Base-by-base conservation (phyloP, 2,888 invertebrate species). In the Cosmorhoe ocellata region DNA sequence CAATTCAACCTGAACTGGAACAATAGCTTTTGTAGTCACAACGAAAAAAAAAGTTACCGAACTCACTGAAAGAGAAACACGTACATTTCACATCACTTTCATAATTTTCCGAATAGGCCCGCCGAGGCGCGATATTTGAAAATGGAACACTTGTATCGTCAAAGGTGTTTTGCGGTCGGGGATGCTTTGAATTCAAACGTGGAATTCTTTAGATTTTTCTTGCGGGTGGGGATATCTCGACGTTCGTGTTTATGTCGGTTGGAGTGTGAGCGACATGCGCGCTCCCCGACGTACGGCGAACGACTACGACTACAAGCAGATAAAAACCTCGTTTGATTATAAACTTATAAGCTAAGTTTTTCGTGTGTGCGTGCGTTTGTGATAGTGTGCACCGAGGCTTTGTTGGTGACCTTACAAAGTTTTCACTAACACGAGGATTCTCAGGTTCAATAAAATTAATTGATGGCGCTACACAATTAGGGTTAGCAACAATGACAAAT, bases 301-400 rank as follows among this genome's bases (percentile, higher is more conserved):
- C 84, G 86, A 90, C 90, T 90, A 88, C 86, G 79, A 87, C 41
- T 14, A 42, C 42, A 32, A 39, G 46, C 51, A 51, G 89, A 90
- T 90, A 90, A 89, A 89, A 89, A 89, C 89, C 80, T 76, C 79
- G 84, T 81, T 86, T 89, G 85, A 89, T 88, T 90, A 89, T 88
- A 88, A 90, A 88, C 87, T 89, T 89, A 88, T 88, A 85, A 88
- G 89, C 84, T 88, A 84, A 84, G 84, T 87, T 90, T 85, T 88
- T 84, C 79, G 69, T 62, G 86, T 86, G 89, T 88, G 89, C 77
- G 87, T 85, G 78, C 66, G 72, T 70, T 72, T 72, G 72, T 74
- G 72, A 68, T 71, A 63, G 80, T 84, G 84, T 81, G 83, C 71
- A 74, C 69, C 66, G 74, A 78, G 81, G 83, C 80, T 86, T 84